phyloP scores from a whole-genome alignment of 2,888 invertebrate genomes.

The Spodoptera exigua region DNA sequence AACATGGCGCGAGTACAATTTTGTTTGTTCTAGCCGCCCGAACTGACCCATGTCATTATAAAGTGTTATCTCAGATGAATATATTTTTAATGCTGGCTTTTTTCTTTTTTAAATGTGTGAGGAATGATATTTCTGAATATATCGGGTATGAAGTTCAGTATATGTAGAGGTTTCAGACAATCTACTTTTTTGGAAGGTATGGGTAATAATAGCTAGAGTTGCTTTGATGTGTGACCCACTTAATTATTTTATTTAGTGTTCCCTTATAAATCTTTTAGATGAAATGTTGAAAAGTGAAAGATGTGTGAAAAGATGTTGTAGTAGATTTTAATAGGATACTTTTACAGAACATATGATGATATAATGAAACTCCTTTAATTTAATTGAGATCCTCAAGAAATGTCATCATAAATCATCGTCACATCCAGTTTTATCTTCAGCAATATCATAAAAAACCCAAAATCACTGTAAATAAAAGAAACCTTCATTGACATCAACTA shows the following conservation, averaged over 20 bases:
- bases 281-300: too few species aligned
- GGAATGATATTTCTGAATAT: constrained; percentile 87
- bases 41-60: constrained; percentile 87
- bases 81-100: constrained; percentile 81
- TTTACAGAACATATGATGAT: too few species aligned
- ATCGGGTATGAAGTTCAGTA: constrained; percentile 78
- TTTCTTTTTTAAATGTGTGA: constrained; percentile 77
- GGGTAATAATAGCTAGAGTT: too few species aligned
- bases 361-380: too few species aligned
- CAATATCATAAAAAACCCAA: not conserved
- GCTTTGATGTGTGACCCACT: too few species aligned
- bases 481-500: not conserved
- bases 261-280: too few species aligned
- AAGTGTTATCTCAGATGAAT: constrained; percentile 87
- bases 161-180: constrained; percentile 51
- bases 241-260: too few species aligned
- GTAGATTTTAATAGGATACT: too few species aligned
- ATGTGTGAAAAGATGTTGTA: too few species aligned
- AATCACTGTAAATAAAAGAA: not conserved
- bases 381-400: too few species aligned
- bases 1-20: constrained; percentile 66
- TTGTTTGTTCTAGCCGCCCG: constrained; percentile 88
- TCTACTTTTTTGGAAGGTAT: too few species aligned
- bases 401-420: too few species aligned
- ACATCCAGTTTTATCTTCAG: not conserved